These are phyloP conservation scores for Sipha flava DNA, from an alignment of 1,140 invertebrate genomes.

Conservation along the genomic window DNA sequence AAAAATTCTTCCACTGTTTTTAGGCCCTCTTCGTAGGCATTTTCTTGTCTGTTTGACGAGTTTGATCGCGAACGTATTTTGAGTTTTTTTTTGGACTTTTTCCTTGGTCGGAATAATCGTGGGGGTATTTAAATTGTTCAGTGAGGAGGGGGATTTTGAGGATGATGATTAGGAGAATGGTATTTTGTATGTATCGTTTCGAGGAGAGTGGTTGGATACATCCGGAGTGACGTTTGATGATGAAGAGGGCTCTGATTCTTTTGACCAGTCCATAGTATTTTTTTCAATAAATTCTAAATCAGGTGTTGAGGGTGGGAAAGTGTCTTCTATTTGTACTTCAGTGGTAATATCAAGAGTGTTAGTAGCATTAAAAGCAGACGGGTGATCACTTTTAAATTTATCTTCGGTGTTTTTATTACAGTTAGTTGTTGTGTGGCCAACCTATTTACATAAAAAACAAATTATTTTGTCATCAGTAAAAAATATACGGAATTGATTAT, in stretches of 20 bases:
- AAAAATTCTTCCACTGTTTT: background rate
- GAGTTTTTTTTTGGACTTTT: background rate
- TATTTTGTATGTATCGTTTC: background rate
- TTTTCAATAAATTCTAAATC: no score
- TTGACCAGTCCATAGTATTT: no score
- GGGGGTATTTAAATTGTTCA: background rate
- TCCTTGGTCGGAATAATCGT: background rate
- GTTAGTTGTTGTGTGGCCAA: background rate
- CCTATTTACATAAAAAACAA: background rate
- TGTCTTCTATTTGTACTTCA: no score
- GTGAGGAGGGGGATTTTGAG: background rate
- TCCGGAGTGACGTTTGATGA: no score
- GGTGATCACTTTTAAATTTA: no score
- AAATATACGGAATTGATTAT: background rate
- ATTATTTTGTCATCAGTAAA: background rate
- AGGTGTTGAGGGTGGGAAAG: no score
- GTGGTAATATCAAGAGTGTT: no score
- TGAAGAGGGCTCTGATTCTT: no score
- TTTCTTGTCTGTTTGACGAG: background rate
- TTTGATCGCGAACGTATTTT: background rate
- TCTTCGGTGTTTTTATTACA: no score
- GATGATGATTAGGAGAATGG: background rate
- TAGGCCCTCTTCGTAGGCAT: background rate
- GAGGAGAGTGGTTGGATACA: no score
- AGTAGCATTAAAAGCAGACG: no score